phyloP scores from a whole-genome alignment of 2,888 invertebrate genomes.

The Thymelicus acteon region DNA sequence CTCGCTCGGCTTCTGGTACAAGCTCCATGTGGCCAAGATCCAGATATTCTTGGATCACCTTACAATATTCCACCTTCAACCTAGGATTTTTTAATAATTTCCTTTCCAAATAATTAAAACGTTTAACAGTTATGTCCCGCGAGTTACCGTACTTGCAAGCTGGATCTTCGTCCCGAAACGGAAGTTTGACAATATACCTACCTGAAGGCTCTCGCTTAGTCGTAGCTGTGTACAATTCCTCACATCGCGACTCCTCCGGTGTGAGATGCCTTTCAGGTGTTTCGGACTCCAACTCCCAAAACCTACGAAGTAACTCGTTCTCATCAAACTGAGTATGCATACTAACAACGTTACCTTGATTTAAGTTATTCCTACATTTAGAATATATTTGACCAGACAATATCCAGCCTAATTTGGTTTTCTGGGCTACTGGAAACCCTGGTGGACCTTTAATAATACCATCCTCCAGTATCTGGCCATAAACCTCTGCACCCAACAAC shows the following conservation, averaged over 20 bases:
- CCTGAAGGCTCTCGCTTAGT: conserved; percentile 35
- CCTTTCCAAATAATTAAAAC: conserved; percentile 38
- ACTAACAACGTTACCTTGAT: conserved; percentile 9
- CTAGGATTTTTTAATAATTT: conserved; percentile 34
- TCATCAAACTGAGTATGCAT: conserved; percentile 23
- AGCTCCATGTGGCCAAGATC: conserved; percentile 42
- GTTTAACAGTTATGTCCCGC: conserved; percentile 30
- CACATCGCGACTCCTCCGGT: conserved; percentile 38
- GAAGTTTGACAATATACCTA: conserved; percentile 39
- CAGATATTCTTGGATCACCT: conserved; percentile 44
- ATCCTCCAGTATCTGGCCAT: conserved; percentile 43
- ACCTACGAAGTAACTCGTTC: conserved; percentile 36
- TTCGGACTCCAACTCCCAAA: conserved; percentile 42
- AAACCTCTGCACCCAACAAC: conserved; percentile 47
- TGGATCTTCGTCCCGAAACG: conserved; percentile 37
- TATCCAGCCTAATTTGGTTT: conserved; percentile 47
- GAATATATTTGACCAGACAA: conserved; percentile 41
- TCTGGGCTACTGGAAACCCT: conserved; percentile 42
- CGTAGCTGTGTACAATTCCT: conserved; percentile 29
- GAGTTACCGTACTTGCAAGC: conserved; percentile 32
- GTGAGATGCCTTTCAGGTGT: conserved; percentile 25
- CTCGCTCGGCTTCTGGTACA: conserved; percentile 32
- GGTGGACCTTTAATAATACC: conserved; percentile 41
- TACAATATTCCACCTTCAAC: conserved; percentile 39
- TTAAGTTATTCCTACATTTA: conserved; percentile 1